These are phyloP conservation scores for Platyura marginata DNA, from an alignment of 1,140 invertebrate genomes.

Conservation along the genomic window DNA sequence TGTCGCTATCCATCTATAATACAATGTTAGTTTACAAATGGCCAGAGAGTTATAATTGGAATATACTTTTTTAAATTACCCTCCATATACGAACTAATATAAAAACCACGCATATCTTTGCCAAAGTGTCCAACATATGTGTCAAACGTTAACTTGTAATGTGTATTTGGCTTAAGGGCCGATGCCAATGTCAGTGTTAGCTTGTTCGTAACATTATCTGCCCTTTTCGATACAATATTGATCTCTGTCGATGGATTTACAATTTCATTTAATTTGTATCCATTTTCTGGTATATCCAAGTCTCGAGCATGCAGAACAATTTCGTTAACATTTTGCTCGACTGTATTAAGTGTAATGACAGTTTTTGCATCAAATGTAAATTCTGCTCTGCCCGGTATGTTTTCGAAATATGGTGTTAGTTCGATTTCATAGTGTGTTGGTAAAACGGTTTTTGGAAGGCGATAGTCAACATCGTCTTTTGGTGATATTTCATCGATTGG, in stretches of 20 bases:
- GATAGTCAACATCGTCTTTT: conserved; percentile 17
- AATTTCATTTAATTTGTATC: conserved; percentile 19
- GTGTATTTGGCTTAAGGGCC: conserved; percentile 12
- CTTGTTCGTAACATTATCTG: conserved; percentile 12
- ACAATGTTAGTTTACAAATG: neutral
- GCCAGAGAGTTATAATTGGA: conserved; percentile 6
- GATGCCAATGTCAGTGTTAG: conserved; percentile 17
- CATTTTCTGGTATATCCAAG: conserved; percentile 25
- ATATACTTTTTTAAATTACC: conserved; percentile 23
- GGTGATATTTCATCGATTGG: neutral
- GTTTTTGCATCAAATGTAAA: conserved; percentile 43
- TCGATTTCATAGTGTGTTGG: conserved; percentile 44
- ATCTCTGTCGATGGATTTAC: conserved; percentile 7
- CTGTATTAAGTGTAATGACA: conserved; percentile 26
- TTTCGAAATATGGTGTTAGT: conserved; percentile 34
- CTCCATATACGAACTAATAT: conserved; percentile 51
- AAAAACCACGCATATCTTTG: conserved; percentile 54
- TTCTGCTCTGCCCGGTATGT: conserved; percentile 25
- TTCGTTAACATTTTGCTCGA: conserved; percentile 10
- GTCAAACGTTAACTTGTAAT: conserved; percentile 29
- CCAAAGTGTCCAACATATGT: conserved; percentile 31
- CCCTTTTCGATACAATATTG: conserved; percentile 7
- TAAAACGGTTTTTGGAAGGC: conserved; percentile 35
- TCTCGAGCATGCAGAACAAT: conserved; percentile 45
- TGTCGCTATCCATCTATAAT: conserved; percentile 38